A percentile compares a stretch with the other conserved stretches of the same genome.
phyloP scores from a whole-genome alignment of 37 sponge, comb jelly and placozoan species.

The Chondrosia reniformis region DNA sequence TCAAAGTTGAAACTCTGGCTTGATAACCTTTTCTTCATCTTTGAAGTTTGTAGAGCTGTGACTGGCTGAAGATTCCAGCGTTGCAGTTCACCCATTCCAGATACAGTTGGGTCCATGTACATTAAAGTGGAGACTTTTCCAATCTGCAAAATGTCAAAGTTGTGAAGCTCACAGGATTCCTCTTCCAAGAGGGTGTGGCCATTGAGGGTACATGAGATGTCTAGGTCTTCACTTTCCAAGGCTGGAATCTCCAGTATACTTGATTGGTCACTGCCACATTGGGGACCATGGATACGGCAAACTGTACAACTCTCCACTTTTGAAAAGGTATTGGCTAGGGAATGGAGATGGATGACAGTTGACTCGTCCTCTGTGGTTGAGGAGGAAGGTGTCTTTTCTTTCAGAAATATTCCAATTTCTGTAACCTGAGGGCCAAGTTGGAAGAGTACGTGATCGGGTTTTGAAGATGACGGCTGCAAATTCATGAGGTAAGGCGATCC shows the following conservation, averaged over 20 bases:
- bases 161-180: slow-evolving; percentile 8
- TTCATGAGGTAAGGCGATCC: slow-evolving; percentile 22
- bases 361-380: not conserved
- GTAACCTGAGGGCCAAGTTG: slow-evolving; percentile 8
- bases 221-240: too few species aligned
- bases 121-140: slow-evolving; percentile 44
- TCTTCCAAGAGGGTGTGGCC: slow-evolving; percentile 12
- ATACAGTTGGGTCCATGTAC: slow-evolving; percentile 43
- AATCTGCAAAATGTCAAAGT: slow-evolving; percentile 53
- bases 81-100: too few species aligned
- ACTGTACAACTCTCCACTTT: not conserved
- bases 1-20: not conserved
- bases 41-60: not conserved
- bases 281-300: not conserved
- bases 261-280: not conserved
- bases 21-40: too few species aligned
- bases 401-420: slow-evolving; percentile 3
- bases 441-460: slow-evolving; percentile 12
- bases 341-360: not conserved
- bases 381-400: not conserved
- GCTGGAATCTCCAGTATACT: not conserved
- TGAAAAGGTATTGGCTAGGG: not conserved
- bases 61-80: not conserved
- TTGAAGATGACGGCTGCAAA: not conserved
- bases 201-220: slow-evolving; percentile 11